These are phyloP conservation scores for Karalla daura DNA, from an alignment of 2,797 vertebrate species.

Conservation along the genomic window DNA sequence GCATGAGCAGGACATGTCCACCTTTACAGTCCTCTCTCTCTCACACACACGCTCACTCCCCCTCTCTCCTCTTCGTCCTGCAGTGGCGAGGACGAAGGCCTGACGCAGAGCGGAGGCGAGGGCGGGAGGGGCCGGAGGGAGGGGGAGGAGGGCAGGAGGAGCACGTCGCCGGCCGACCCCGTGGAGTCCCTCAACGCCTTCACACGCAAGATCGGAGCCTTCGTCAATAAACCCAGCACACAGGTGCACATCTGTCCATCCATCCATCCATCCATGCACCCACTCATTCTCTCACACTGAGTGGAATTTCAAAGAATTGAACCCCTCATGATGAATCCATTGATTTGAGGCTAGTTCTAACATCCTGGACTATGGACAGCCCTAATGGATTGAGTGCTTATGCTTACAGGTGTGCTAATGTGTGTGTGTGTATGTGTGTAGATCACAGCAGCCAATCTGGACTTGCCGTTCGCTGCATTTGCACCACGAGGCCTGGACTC, in stretches of 20 bases:
- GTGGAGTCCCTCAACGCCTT: slow-evolving; percentile 88
- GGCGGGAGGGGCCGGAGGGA: no score
- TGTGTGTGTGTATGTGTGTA: slow-evolving; percentile 58
- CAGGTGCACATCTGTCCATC: no score
- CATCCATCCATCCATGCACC: no score
- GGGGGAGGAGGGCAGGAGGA: slow-evolving; percentile 61
- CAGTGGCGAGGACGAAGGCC: slow-evolving; percentile 87
- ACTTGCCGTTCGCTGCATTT: slow-evolving; percentile 98
- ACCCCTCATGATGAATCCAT: no score
- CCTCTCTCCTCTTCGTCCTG: background rate
- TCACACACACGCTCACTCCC: no score
- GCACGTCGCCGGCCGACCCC: slow-evolving; percentile 85
- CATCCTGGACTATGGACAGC: no score
- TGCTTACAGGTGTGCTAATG: background rate
- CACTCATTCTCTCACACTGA: background rate
- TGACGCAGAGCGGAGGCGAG: slow-evolving; percentile 88
- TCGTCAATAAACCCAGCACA: slow-evolving; percentile 93
- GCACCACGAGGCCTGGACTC: slow-evolving; percentile 91
- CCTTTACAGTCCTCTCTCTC: no score
- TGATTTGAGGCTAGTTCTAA: no score
- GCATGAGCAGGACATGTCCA: background rate
- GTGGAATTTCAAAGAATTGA: no score
- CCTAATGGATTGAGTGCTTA: no score
- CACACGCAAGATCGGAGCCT: slow-evolving; percentile 95
- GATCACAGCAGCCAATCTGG: slow-evolving; percentile 92